phyloP scores from a whole-genome alignment of 2,797 vertebrate species.

The Peromyscus nudipes region DNA sequence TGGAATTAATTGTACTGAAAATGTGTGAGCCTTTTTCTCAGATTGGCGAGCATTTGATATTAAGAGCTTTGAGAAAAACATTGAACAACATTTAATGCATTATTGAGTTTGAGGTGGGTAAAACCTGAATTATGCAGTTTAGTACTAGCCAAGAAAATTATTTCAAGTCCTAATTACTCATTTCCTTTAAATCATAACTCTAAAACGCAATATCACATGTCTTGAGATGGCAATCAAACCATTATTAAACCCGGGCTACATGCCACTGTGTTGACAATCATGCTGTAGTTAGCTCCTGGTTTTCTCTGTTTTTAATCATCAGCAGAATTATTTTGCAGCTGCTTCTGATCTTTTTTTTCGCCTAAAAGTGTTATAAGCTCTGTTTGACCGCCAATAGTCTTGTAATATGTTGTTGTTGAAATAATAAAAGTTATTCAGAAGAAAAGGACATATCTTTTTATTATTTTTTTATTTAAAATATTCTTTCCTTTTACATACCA shows the following conservation, averaged over 20 bases:
- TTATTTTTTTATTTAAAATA: not conserved
- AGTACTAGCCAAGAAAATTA: not conserved
- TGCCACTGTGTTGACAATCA: not conserved
- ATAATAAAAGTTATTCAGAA: not conserved
- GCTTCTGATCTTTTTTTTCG: not conserved
- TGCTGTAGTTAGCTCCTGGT: not conserved
- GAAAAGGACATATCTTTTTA: not conserved
- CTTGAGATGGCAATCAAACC: not conserved
- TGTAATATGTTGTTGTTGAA: not conserved
- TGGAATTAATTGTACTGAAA: not conserved
- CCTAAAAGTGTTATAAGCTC: not conserved
- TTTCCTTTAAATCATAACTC: not conserved
- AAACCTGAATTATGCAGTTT: not conserved
- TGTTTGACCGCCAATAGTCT: not conserved
- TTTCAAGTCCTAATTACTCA: not conserved
- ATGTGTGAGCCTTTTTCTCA: not conserved
- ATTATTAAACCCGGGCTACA: no score
- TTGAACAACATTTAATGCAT: not conserved
- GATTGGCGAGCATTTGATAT: not conserved
- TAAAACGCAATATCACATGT: not conserved
- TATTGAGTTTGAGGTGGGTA: not conserved
- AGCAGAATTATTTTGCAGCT: not conserved
- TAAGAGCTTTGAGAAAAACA: not conserved
- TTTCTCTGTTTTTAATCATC: not conserved
- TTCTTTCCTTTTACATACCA: no score